A percentile compares a stretch with the other conserved stretches of the same genome.
Conservation (phyloP, 1,140 invertebrate genomes). For the Cyclargus thomasi region DNA sequence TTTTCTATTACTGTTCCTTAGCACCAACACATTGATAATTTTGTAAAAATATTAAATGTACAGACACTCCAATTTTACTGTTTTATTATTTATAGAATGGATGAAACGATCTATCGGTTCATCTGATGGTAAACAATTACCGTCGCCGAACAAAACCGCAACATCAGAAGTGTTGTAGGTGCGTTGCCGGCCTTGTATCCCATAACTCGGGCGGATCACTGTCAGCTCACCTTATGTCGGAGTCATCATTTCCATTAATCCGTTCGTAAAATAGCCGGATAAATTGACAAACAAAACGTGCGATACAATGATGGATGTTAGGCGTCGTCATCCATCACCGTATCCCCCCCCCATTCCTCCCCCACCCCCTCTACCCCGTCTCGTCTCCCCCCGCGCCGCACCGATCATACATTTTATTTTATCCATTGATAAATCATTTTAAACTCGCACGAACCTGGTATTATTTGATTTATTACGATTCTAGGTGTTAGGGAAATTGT, state of each 20-base stretch:
- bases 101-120: too few relatives aligned
- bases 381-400: not conserved
- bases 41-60: too few relatives aligned
- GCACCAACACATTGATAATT: too few relatives aligned
- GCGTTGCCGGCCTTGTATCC: too few relatives aligned
- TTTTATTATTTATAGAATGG: too few relatives aligned
- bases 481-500: not conserved
- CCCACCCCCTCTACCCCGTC: not conserved
- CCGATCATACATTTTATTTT: slow-evolving; percentile 25
- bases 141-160: too few relatives aligned
- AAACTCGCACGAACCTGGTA: slow-evolving; percentile 6
- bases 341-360: not conserved
- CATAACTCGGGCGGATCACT: too few relatives aligned
- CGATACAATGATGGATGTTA: slow-evolving; percentile 23
- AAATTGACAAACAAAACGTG: slow-evolving; percentile 12
- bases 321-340: slow-evolving; percentile 23
- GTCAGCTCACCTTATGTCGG: too few relatives aligned
- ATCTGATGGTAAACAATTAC: too few relatives aligned
- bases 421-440: slow-evolving; percentile 25
- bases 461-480: not conserved
- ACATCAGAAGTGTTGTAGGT: too few relatives aligned
- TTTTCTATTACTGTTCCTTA: too few relatives aligned
- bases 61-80: too few relatives aligned
- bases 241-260: not conserved
- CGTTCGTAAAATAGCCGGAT: slow-evolving; percentile 1